Conservation (phyloP, 2,113 vertebrate species). For the Grammomys dolichurus region DNA sequence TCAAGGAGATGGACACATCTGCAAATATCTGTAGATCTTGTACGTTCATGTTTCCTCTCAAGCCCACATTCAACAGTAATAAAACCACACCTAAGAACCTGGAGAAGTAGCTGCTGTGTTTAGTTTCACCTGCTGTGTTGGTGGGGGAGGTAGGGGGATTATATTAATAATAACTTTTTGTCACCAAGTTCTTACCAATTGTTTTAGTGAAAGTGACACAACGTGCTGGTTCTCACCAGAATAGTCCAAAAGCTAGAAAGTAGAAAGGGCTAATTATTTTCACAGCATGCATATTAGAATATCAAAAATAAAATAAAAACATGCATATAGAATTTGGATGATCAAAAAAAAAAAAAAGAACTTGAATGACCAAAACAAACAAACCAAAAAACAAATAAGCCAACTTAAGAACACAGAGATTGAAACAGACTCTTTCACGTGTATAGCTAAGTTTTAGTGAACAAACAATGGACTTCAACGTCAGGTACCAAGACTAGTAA, state of each 20-base stretch:
- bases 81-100: not conserved
- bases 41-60: not conserved
- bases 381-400: not conserved
- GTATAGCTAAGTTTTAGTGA: not conserved
- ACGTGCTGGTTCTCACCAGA: not conserved
- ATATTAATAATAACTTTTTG: not conserved
- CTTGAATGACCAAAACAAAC: no score
- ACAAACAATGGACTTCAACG: not conserved
- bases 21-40: not conserved
- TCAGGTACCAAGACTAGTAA: not conserved
- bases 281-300: not conserved
- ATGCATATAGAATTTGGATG: not conserved
- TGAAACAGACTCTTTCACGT: not conserved
- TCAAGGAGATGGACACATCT: not conserved
- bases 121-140: not conserved
- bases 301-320: not conserved
- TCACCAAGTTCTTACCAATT: not conserved
- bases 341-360: not conserved
- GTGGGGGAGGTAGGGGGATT: accelerated
- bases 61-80: not conserved
- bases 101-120: not conserved
- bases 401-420: not conserved
- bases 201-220: not conserved
- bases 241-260: not conserved
- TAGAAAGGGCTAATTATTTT: not conserved